phyloP scores from a whole-genome alignment of 1,140 invertebrate species.

The Oedothorax gibbosus region DNA sequence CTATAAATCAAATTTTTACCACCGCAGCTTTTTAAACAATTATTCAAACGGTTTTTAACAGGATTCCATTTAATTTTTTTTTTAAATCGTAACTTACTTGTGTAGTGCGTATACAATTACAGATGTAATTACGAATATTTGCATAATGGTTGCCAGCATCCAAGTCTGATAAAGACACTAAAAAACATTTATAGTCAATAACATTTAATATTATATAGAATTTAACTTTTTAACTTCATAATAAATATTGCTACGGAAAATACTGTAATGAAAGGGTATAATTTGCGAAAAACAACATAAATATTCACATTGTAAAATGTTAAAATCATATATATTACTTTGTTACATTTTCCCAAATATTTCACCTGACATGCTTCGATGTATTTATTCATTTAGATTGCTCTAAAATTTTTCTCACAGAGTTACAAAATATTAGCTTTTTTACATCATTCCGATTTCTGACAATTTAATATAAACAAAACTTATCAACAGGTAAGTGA shows the following conservation, averaged over 20 bases:
- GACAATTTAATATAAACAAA: no score
- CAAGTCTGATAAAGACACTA: conserved; percentile 62
- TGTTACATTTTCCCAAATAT: no score
- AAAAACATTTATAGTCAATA: conserved; percentile 1
- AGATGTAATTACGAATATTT: conserved; percentile 44
- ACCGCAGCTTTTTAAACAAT: no score
- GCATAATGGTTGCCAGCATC: conserved; percentile 58
- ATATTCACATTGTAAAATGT: background rate
- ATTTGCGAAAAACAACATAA: background rate
- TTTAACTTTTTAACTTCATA: background rate
- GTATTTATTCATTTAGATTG: background rate
- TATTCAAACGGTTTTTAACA: no score
- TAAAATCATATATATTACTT: no score
- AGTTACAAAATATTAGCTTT: no score
- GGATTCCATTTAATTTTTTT: no score
- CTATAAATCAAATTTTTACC: no score
- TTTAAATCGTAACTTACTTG: conserved; percentile 59
- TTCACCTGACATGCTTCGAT: background rate
- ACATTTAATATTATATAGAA: background rate
- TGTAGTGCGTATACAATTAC: conserved; percentile 36
- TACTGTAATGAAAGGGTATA: background rate
- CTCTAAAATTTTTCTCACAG: no score
- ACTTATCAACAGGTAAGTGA: no score
- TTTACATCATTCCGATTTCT: no score
- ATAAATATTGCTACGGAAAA: background rate